These are phyloP conservation scores for Tetramorium parvispinum DNA, from an alignment of 1,140 invertebrate genomes.

Conservation along the genomic window DNA sequence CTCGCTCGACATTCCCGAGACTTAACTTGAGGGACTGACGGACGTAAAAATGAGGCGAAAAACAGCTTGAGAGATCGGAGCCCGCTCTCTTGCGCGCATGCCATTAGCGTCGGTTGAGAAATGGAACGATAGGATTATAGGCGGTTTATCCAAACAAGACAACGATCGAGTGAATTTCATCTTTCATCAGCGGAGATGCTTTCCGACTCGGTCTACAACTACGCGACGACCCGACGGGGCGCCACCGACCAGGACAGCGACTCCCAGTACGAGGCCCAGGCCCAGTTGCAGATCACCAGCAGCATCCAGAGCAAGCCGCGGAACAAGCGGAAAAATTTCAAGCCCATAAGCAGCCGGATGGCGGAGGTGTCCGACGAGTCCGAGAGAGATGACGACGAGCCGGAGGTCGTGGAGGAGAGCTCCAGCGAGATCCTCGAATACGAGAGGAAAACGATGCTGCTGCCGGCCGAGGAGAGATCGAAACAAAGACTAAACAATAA, in stretches of 20 bases:
- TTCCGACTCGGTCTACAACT: conserved; percentile 85
- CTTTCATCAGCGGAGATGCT: conserved; percentile 84
- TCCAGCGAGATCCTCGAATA: conserved; percentile 81
- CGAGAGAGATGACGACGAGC: conserved; percentile 78
- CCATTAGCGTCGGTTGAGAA: conserved; percentile 17
- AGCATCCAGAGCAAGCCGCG: conserved; percentile 83
- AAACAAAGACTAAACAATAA: conserved; percentile 84
- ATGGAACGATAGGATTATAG: conserved; percentile 22
- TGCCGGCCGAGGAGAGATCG: conserved; percentile 76
- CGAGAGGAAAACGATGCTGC: conserved; percentile 81
- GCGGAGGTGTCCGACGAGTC: conserved; percentile 85
- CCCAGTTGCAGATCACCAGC: conserved; percentile 82
- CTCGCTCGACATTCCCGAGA: background rate
- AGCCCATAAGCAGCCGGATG: conserved; percentile 87
- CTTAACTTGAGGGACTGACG: background rate
- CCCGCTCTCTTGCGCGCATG: background rate
- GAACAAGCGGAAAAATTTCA: conserved; percentile 87
- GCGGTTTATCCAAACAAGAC: conserved; percentile 31
- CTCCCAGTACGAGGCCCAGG: conserved; percentile 81
- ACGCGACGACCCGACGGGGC: conserved; percentile 82
- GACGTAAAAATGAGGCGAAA: background rate
- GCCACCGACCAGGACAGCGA: conserved; percentile 84
- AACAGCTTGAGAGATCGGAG: conserved; percentile 3
- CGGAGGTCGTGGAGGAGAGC: conserved; percentile 77
- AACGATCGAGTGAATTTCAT: conserved; percentile 42